Conservation (phyloP, 1,140 invertebrate species). For the Epicauta chinensis region DNA sequence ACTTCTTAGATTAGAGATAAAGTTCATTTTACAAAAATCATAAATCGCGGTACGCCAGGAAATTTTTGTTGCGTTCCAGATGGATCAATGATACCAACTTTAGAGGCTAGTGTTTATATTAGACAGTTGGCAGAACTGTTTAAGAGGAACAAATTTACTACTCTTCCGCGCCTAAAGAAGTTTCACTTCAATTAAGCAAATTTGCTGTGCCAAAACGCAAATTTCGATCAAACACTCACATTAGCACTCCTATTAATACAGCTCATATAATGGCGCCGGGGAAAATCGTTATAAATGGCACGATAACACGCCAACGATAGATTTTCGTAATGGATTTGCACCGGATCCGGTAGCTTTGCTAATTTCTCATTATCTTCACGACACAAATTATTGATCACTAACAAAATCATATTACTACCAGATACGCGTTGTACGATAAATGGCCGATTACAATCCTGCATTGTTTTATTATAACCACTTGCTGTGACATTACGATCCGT, state of each 20-base stretch:
- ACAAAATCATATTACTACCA: constrained; percentile 74
- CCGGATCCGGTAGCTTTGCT: constrained; percentile 29
- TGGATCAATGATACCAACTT: too few relatives aligned
- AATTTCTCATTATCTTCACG: constrained; percentile 31
- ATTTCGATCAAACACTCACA: too few relatives aligned
- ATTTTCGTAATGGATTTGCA: constrained; percentile 35
- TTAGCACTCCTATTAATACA: constrained; percentile 39
- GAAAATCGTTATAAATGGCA: constrained; percentile 31
- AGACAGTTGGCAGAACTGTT: too few relatives aligned
- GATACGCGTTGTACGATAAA: constrained; percentile 79
- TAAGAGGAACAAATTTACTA: too few relatives aligned
- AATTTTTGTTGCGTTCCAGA: too few relatives aligned
- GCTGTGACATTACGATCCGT: constrained; percentile 31
- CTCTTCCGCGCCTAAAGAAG: too few relatives aligned
- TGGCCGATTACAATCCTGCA: constrained; percentile 47
- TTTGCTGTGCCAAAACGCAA: background rate
- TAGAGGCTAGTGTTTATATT: too few relatives aligned
- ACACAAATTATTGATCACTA: constrained; percentile 71
- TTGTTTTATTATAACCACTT: constrained; percentile 36
- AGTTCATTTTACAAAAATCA: too few relatives aligned
- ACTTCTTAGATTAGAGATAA: too few relatives aligned
- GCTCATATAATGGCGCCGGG: constrained; percentile 39
- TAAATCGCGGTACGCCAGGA: too few relatives aligned
- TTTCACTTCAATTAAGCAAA: background rate
- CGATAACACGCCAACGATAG: constrained; percentile 41